These are phyloP conservation scores for Acarapis woodi DNA, from an alignment of 1,140 invertebrate genomes.

Conservation along the genomic window DNA sequence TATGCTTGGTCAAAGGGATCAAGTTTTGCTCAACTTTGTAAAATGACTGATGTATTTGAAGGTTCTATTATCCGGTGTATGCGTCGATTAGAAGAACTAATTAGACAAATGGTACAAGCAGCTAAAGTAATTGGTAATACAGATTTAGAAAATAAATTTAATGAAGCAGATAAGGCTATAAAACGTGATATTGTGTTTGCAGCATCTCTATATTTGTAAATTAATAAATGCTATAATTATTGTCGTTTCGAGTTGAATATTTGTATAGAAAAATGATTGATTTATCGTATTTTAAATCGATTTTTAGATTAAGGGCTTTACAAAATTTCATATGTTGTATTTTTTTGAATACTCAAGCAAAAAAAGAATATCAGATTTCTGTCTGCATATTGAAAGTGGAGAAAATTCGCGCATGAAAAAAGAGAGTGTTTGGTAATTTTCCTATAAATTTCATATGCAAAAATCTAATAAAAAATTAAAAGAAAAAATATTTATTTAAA, in stretches of 20 bases:
- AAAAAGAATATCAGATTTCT: too few species aligned
- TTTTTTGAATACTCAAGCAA: too few species aligned
- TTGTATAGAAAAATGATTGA: neutral
- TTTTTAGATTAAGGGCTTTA: too few species aligned
- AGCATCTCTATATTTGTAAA: constrained; percentile 80
- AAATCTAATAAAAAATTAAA: too few species aligned
- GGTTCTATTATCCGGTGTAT: constrained; percentile 95
- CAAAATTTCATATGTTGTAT: too few species aligned
- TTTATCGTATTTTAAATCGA: too few species aligned
- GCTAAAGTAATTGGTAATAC: constrained; percentile 88
- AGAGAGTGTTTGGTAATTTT: too few species aligned
- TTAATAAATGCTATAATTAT: neutral
- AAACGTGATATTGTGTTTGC: constrained; percentile 98
- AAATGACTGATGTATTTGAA: constrained; percentile 96
- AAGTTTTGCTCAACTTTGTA: constrained; percentile 66
- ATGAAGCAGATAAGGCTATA: constrained; percentile 51
- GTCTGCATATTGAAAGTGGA: too few species aligned
- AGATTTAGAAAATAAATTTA: constrained; percentile 85
- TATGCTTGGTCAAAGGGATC: constrained; percentile 80
- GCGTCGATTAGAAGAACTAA: constrained; percentile 74
- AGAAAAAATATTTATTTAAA: too few species aligned
- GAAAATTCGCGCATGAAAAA: too few species aligned
- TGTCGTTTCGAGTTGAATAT: neutral
- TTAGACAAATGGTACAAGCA: constrained; percentile 79
- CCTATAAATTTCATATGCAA: too few species aligned